phyloP scores from a whole-genome alignment of 2,888 invertebrate genomes.

The Entomobrya proxima region DNA sequence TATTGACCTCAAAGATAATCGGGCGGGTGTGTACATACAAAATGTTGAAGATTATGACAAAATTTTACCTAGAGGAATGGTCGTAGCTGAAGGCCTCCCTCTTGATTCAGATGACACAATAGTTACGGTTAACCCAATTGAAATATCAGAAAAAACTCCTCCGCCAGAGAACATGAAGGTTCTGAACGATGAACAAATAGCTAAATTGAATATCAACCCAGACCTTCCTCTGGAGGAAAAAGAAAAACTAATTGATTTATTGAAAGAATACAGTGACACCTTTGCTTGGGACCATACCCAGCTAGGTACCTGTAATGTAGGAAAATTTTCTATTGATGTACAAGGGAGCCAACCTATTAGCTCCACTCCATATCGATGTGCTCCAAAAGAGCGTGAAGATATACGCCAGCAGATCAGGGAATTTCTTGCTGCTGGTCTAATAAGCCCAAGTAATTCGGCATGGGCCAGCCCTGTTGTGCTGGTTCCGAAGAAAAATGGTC shows the following conservation, averaged over 20 bases:
- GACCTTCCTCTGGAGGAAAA: not conserved
- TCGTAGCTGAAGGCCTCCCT: no score
- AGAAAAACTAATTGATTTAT: not conserved
- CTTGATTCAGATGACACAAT: no score
- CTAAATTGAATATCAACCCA: conserved; percentile 11
- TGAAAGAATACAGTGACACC: not conserved
- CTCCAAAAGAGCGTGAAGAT: no score
- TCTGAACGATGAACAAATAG: not conserved
- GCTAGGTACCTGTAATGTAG: not conserved
- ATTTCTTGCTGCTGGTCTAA: not conserved
- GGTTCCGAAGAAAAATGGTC: conserved; percentile 37
- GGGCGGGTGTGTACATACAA: no score
- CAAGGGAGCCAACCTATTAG: not conserved
- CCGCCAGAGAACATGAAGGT: not conserved
- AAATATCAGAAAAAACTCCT: not conserved
- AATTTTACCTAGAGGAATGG: no score
- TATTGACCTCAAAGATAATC: no score
- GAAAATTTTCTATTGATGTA: not conserved
- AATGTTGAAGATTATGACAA: no score
- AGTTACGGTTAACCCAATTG: no score
- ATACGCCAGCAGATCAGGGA: not conserved
- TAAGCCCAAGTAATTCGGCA: not conserved
- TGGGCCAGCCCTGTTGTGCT: conserved; percentile 38
- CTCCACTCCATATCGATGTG: not conserved
- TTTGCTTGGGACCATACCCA: not conserved